Base-by-base conservation (phyloP, 2,797 vertebrate species). In the Mus spretus region DNA sequence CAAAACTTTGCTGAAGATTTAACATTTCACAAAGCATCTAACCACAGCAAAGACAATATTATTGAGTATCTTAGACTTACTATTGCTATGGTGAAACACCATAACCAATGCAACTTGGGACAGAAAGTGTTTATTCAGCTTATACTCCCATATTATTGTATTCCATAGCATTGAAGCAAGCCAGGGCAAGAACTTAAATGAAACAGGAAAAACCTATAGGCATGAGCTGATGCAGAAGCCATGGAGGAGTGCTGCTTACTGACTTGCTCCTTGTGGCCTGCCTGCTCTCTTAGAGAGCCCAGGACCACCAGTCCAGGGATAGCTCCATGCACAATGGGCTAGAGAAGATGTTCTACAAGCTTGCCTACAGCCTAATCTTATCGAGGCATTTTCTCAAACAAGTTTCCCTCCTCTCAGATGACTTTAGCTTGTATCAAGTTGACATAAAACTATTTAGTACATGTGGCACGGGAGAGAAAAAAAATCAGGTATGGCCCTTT, bases 21-120 rank as follows among this genome's bases (percentile, higher is more conserved):
- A 88, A 50, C 3, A 95, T 31, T 96, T 19, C 20, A 90, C 31
- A 61, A 22, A 77, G 5, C 65, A 84, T 81, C n/a, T 89, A 85
- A 92, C 15, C 78, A 17, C 9, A 40, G 20, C 47, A 81, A 67
- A 95, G 55, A n/a, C 34, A 89, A 31, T 70, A 22, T 67, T 37
- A 79, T 80, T 44, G 8, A 12, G 31, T n/a, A 89, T n/a, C 31
- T 67, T 67, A 53, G 63, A 70, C 6, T 67, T 85, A n/a, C 31
- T 50, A 24, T 50, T 85, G 19, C 61, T 85, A 11, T 67, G 11
- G 24, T 24, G 31, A 85, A 67, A 50, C 44, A 53, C 20, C 31
- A 85, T n/a, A 34, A 67, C 3, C 61, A 67, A 53, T n/a, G 44
- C 31, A 85, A 53, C 6, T 9, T 50, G 19, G 44, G 20, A 20